phyloP scores from a whole-genome alignment of 2,113 vertebrate genomes.

The Glaucomys volans region DNA sequence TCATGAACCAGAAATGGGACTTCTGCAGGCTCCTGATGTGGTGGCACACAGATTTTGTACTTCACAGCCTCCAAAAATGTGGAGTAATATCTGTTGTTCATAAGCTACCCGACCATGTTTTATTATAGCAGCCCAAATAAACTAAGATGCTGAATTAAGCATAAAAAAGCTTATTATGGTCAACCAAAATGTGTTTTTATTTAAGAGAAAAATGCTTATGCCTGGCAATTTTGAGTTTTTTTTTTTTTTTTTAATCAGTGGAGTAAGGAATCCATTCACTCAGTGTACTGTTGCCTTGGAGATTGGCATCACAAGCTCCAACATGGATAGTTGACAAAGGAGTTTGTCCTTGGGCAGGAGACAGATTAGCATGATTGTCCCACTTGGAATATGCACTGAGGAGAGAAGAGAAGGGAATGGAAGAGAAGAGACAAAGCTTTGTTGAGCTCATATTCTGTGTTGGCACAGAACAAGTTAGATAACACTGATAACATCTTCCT shows the following conservation, averaged over 20 bases:
- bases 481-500: not conserved
- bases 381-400: not conserved
- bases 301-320: not conserved
- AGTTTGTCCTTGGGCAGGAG: not conserved
- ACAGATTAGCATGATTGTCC: not conserved
- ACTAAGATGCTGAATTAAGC: not conserved
- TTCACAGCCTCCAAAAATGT: not conserved
- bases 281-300: not conserved
- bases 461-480: not conserved
- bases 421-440: not conserved
- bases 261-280: not conserved
- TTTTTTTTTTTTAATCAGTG: too few relatives aligned
- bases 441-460: not conserved
- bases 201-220: not conserved
- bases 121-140: not conserved
- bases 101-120: not conserved
- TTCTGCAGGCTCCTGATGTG: not conserved
- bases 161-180: not conserved
- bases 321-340: not conserved
- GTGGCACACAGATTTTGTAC: fast-evolving
- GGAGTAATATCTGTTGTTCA: not conserved
- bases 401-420: not conserved
- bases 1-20: not conserved
- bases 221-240: not conserved
- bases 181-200: not conserved